Evolutionary conservation across 2,888 invertebrate species (phyloP).

Genomic region (Apotomis betuletana): DNA sequence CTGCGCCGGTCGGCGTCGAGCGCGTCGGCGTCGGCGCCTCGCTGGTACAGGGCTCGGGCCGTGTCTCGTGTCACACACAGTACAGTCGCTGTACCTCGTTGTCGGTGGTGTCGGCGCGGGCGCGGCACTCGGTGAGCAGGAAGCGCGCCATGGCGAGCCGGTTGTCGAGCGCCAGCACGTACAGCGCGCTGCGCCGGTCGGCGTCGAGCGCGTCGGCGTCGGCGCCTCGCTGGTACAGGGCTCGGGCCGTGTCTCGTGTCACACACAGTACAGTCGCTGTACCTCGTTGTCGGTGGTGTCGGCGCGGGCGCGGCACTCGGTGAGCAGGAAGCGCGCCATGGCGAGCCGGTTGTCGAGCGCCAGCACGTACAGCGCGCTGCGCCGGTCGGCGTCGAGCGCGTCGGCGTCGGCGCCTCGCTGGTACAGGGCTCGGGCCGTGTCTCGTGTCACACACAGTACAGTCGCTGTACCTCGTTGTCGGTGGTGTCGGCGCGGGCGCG

Average conservation of each 20-base stretch:
- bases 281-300: conserved; percentile 67
- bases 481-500: conserved; percentile 92
- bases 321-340: not conserved
- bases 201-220: conserved; percentile 91
- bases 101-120: conserved; percentile 71
- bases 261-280: no score
- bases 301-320: conserved; percentile 51
- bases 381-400: no score
- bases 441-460: not conserved
- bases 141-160: conserved; percentile 89
- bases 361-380: conserved; percentile 93
- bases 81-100: no score
- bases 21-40: conserved; percentile 51
- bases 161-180: conserved; percentile 89
- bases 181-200: conserved; percentile 90
- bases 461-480: conserved; percentile 88
- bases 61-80: no score
- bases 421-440: no score
- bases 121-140: conserved; percentile 88
- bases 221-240: no score
- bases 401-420: not conserved
- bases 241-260: no score
- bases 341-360: conserved; percentile 85
- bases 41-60: no score
- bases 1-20: conserved; percentile 92